These are phyloP conservation scores for Dallia pectoralis DNA, from an alignment of 2,797 vertebrate genomes.

Conservation along the genomic window DNA sequence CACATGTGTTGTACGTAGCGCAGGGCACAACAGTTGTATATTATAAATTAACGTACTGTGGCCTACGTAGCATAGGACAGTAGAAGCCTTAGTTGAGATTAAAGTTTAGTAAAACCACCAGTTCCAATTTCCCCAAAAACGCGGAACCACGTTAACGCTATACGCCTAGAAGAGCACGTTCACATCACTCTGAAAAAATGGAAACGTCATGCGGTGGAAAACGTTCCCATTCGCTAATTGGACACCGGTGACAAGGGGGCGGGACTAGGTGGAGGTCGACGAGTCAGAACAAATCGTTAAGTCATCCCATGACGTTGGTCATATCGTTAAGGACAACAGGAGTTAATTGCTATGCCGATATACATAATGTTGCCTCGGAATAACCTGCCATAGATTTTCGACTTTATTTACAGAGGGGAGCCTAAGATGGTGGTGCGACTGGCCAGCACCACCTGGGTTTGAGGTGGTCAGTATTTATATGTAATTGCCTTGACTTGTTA, in stretches of 20 bases:
- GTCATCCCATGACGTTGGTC: background rate
- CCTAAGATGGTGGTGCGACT: too few species aligned
- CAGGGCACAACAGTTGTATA: too few species aligned
- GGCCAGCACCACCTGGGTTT: too few species aligned
- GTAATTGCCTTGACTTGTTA: too few species aligned
- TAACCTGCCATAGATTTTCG: too few species aligned
- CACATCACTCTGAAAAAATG: conserved; percentile 4
- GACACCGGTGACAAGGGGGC: background rate
- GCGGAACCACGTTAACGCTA: background rate
- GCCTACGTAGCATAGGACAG: background rate
- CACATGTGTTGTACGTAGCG: too few species aligned
- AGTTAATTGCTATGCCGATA: too few species aligned
- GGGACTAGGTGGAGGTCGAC: too few species aligned
- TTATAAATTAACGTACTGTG: too few species aligned
- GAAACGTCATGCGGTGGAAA: background rate
- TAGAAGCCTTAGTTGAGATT: background rate
- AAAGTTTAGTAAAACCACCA: background rate
- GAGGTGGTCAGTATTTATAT: too few species aligned
- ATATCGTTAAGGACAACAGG: background rate
- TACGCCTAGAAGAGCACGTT: conserved; percentile 27
- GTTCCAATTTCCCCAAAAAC: background rate
- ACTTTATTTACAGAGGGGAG: too few species aligned
- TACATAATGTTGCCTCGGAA: too few species aligned
- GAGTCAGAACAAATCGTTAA: background rate
- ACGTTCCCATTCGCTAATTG: conserved; percentile 7